phyloP scores from a whole-genome alignment of 2,797 vertebrate species.

The Momotus momota region DNA sequence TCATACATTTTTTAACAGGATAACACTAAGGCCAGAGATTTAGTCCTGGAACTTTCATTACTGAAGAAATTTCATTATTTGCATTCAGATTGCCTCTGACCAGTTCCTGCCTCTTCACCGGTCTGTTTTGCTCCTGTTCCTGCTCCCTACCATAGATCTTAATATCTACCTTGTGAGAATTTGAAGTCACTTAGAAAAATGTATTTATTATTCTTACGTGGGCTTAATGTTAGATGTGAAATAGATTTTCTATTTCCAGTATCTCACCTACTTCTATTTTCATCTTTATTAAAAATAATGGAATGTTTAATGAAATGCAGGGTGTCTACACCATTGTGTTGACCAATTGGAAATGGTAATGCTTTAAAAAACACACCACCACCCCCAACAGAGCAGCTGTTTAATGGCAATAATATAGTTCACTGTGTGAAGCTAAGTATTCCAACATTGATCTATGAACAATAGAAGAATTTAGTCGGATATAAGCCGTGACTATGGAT shows the following conservation, averaged over 20 bases:
- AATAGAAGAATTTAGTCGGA: slow-evolving; percentile 2
- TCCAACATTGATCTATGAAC: not conserved
- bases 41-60: not conserved
- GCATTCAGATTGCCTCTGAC: not conserved
- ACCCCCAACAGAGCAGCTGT: not conserved
- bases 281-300: not conserved
- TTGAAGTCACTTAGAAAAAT: not conserved
- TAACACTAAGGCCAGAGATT: not conserved
- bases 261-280: not conserved
- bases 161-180: not conserved
- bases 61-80: not conserved
- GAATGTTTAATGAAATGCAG: not conserved
- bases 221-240: not conserved
- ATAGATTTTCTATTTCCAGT: not conserved
- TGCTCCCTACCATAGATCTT: not conserved
- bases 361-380: not conserved
- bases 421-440: not conserved
- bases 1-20: not conserved
- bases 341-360: not conserved
- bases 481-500: not conserved
- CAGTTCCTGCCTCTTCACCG: not conserved
- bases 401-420: not conserved
- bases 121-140: not conserved
- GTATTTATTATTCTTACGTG: not conserved
- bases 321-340: not conserved